Percentiles rank a stretch among this genome's conserved stretches.
These are phyloP conservation scores for Phengaris alcon DNA, from an alignment of 2,888 invertebrate species.

Conservation along the genomic window DNA sequence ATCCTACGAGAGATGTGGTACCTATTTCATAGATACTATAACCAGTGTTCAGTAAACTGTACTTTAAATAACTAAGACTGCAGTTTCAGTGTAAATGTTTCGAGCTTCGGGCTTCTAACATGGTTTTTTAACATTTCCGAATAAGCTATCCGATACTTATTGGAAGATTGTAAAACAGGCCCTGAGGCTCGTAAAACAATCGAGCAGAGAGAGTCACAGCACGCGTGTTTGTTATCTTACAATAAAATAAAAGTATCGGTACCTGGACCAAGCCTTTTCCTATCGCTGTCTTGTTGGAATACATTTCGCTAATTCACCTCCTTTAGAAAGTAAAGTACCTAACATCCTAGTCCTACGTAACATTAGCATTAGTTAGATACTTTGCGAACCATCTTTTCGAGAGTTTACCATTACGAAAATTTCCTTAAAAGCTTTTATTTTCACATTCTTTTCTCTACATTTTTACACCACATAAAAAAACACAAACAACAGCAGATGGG, in stretches of 20 bases:
- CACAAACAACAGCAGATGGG: conserved; percentile 1
- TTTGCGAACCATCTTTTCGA: neutral
- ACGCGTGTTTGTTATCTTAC: conserved; percentile 6
- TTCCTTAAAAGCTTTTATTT: neutral
- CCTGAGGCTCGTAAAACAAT: too few relatives aligned
- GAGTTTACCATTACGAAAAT: neutral
- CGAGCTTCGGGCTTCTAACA: too few relatives aligned
- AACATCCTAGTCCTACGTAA: too few relatives aligned
- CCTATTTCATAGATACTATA: too few relatives aligned
- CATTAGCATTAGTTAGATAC: too few relatives aligned
- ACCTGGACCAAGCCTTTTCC: neutral
- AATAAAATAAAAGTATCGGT: neutral
- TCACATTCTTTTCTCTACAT: conserved; percentile 1
- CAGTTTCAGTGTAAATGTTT: too few relatives aligned
- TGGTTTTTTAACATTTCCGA: too few relatives aligned
- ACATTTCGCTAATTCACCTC: neutral
- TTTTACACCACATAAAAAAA: neutral
- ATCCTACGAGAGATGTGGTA: neutral
- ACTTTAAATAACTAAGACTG: too few relatives aligned
- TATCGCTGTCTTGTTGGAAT: neutral
- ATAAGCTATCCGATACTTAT: too few relatives aligned
- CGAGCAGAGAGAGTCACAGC: neutral
- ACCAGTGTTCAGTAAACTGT: too few relatives aligned
- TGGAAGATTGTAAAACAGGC: too few relatives aligned
- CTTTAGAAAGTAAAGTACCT: neutral